Base-by-base conservation (phyloP, 2,888 invertebrate genomes). In the Clepsis dumicolana region DNA sequence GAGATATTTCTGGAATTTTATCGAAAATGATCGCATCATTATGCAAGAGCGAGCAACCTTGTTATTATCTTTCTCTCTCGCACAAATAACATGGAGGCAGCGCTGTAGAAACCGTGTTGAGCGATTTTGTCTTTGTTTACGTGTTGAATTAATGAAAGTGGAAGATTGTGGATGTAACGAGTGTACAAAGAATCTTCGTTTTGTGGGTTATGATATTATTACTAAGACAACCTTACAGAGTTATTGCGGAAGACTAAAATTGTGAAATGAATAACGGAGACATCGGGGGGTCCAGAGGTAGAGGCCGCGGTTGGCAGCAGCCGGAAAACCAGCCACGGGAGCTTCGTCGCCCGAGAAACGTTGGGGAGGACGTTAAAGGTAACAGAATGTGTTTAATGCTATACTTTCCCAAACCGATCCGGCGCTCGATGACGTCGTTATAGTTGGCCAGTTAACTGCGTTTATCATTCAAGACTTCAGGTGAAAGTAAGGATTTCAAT, bases 241-340 rank as follows among this genome's bases (percentile, higher is more conserved):
- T 75, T 77, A 73, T 74, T 79, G 69, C 76, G 74, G 73, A 75
- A 75, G 74, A 78, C 70, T 75, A 80, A 80, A 72, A 76, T 77
- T 79, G 75, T 86, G 87, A 87, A 88, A 94, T 94, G 94, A 94
- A 93, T 87, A 94, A 94, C 92, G 94, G 93, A 78, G 94, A 94
- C 73, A 83, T 90, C 78, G 90, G 93, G 78, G 91, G 90, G 81
- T 82, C 92, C 68, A 88, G 93, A 85, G 92, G 94, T 80, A 90
- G 91, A 82, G 94, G 94, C 82, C 93, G 94, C 78, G 91, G 93
- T 76, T 93, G 92, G 92, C 89, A 89, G 81, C 89, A 92, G 79
- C 80, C 89, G 72, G 92, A 91, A 71, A 92, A 87, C 77, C 91
- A 85, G 75, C 91, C 93, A 75, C 85, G 87, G 79, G 93, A 93